Evolutionary conservation across 1,140 invertebrate genomes (phyloP), one percentile per base, ranked within the genome.

Genomic region (Orchesella cincta): DNA sequence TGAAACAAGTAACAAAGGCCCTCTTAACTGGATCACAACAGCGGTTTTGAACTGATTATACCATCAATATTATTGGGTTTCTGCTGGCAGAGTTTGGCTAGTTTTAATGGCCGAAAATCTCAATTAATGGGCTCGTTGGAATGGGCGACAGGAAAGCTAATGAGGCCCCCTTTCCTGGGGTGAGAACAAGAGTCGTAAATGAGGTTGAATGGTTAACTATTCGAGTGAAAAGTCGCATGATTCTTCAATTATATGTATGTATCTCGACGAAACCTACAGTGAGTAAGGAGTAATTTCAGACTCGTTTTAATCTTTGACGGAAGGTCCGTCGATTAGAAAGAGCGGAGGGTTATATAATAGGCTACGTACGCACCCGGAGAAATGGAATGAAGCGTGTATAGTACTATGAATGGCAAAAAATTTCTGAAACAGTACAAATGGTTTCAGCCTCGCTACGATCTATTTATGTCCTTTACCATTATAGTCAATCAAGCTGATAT

Each of bases 11-110:
- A 67, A 67, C 62, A 67, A 67, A 67, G 62, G 62, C n/a, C n/a
- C n/a, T 67, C 62, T 33, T 67, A 67, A 67, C 62, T 67, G 62
- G 62, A 67, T 67, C 62, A 67, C 62, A 67, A 67, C 62, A 67
- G 62, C 62, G 62, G 62, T 67, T n/a, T 67, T 67, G 62, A 67
- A 67, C 62, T 67, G 62, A 67, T 67, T 67, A 67, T 33, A 8
- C 31, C 31, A 3, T 26, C 62, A 67, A 67, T 67, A 67, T 67
- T 67, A 67, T 67, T 67, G 62, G 62, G 62, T 67, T 67, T 67
- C 62, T 18, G 5, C 39, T 18, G 23, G 8, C 33, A 67, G 28
- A 31, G 8, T 67, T 33, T 1, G 31, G 62, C 62, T 23, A 67
- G 8, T 67, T 67, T 67, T 67, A 67, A 67, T 67, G 62, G n/a